Percentiles rank a stretch among this genome's conserved stretches.
Evolutionary conservation across 1,140 invertebrate species (phyloP).

Genomic region (Calosoma granatense): DNA sequence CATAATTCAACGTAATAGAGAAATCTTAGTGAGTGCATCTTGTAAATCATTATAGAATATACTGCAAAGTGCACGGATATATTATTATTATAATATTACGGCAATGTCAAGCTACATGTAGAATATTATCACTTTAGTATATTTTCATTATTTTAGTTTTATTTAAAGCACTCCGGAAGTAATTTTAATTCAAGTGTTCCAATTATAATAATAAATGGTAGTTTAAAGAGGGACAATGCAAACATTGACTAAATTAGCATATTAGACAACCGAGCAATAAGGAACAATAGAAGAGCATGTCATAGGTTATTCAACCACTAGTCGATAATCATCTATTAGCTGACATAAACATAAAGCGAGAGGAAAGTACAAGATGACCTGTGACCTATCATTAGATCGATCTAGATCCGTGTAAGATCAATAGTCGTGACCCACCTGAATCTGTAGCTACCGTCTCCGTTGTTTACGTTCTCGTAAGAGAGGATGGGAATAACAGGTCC

Average conservation of each 20-base stretch:
- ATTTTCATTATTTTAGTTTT: too few relatives aligned
- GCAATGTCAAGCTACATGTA: too few relatives aligned
- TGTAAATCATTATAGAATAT: too few relatives aligned
- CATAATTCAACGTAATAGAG: too few relatives aligned
- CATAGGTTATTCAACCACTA: not conserved
- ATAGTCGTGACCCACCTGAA: too few relatives aligned
- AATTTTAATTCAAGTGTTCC: too few relatives aligned
- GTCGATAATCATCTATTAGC: not conserved
- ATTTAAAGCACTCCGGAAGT: too few relatives aligned
- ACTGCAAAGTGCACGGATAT: too few relatives aligned
- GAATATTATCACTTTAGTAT: too few relatives aligned
- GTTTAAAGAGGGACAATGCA: not conserved
- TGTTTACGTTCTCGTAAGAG: slow-evolving; percentile 29
- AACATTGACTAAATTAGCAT: not conserved
- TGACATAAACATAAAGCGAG: not conserved
- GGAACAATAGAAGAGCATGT: not conserved
- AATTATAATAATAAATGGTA: not conserved
- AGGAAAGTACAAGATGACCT: too few relatives aligned
- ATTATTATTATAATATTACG: too few relatives aligned
- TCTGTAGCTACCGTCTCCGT: slow-evolving; percentile 31
- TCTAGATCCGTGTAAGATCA: not conserved
- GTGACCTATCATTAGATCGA: not conserved
- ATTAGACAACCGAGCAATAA: not conserved
- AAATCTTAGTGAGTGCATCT: too few relatives aligned
- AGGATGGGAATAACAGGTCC: slow-evolving; percentile 25